Conservation (phyloP, 1,140 invertebrate genomes). For the Campoletis sonorensis region DNA sequence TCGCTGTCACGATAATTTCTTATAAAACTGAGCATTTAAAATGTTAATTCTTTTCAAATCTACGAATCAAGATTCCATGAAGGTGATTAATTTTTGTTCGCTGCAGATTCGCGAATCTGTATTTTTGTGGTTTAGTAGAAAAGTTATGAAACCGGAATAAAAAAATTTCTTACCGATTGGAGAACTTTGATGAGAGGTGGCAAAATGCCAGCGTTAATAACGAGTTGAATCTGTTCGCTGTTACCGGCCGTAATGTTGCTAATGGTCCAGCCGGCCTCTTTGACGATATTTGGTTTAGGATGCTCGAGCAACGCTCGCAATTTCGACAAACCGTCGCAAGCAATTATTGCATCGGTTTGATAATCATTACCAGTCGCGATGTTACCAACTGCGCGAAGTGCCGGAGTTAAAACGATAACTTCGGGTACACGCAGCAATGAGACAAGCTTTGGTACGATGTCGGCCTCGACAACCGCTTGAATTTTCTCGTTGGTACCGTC, state of each 20-base stretch:
- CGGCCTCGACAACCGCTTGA: conserved; percentile 85
- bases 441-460: conserved; percentile 87
- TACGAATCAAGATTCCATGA: no score
- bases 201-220: conserved; percentile 85
- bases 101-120: no score
- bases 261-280: conserved; percentile 91
- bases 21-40: no score
- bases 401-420: conserved; percentile 90
- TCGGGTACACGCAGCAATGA: conserved; percentile 84
- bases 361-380: conserved; percentile 90
- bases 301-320: conserved; percentile 86
- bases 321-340: conserved; percentile 85
- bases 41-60: background rate
- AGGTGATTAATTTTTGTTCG: no score
- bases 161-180: conserved; percentile 74
- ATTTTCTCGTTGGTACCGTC: conserved; percentile 97
- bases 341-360: conserved; percentile 94
- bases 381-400: conserved; percentile 91
- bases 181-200: conserved; percentile 84
- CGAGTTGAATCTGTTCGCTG: conserved; percentile 83
- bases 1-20: no score
- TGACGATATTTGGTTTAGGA: conserved; percentile 83
- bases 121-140: no score
- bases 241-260: conserved; percentile 91
- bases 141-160: no score